These are phyloP conservation scores for Xylocopa sonorina DNA, from an alignment of 1,140 invertebrate genomes.

Conservation along the genomic window DNA sequence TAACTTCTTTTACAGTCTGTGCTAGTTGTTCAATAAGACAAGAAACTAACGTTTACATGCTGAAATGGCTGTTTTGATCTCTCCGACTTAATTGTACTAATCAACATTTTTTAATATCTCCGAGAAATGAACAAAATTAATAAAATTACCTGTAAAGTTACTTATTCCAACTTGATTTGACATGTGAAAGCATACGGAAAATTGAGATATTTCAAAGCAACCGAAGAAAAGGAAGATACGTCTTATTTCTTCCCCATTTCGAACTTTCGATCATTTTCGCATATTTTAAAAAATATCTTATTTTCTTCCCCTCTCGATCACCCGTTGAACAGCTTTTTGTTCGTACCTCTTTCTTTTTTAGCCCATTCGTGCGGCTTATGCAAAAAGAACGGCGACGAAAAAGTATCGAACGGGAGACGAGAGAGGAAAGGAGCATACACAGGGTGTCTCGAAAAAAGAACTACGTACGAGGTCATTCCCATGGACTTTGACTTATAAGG, in stretches of 20 bases:
- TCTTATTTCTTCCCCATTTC: not conserved
- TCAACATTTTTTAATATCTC: too few species aligned
- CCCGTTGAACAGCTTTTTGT: constrained; percentile 11
- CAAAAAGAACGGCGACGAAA: constrained; percentile 26
- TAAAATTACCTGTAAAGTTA: too few species aligned
- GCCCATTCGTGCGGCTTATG: constrained; percentile 10
- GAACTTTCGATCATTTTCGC: constrained; percentile 32
- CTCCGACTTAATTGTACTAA: too few species aligned
- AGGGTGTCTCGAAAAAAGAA: constrained; percentile 59
- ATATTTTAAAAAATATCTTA: constrained; percentile 67
- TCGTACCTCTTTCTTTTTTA: constrained; percentile 20
- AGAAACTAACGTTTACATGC: too few species aligned
- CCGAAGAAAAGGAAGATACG: too few species aligned
- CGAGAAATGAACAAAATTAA: too few species aligned
- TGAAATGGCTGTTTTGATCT: not conserved
- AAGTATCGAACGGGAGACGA: constrained; percentile 25
- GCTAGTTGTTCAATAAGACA: not conserved
- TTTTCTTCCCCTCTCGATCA: constrained; percentile 45
- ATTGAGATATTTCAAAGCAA: too few species aligned
- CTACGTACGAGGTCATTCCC: constrained; percentile 53
- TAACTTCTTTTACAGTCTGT: not conserved
- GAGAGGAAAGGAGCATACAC: constrained; percentile 59
- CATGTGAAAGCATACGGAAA: too few species aligned
- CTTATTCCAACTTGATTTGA: too few species aligned
- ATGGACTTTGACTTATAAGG: constrained; percentile 43